Percentiles rank a stretch among this genome's conserved stretches.
These are phyloP conservation scores for Standfussiana lucernea DNA, from an alignment of 2,888 invertebrate species.

Conservation along the genomic window DNA sequence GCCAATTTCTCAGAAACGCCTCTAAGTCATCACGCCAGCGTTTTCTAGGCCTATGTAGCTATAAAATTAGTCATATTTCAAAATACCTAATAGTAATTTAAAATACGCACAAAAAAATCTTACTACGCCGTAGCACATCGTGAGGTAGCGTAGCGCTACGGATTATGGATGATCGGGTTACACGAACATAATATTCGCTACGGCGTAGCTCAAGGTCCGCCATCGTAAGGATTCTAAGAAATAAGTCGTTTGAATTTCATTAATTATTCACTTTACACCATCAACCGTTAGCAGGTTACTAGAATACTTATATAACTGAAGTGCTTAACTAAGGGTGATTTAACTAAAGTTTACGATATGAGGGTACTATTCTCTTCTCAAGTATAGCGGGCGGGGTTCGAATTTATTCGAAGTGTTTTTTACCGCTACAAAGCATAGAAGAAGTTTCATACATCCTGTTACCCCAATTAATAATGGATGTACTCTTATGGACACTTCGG, in stretches of 20 bases:
- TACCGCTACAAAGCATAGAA: not conserved
- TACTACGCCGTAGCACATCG: conserved; percentile 12
- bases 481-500: too few relatives aligned
- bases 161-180: not conserved
- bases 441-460: not conserved
- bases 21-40: too few relatives aligned
- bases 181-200: not conserved
- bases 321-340: not conserved
- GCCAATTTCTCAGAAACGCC: too few relatives aligned
- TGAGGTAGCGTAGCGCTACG: not conserved
- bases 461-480: not conserved
- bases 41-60: too few relatives aligned
- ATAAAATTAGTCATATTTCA: not conserved
- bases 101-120: not conserved
- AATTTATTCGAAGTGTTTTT: not conserved
- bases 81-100: not conserved
- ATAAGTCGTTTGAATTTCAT: not conserved
- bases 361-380: not conserved
- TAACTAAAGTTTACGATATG: not conserved
- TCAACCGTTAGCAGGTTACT: not conserved
- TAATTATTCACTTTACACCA: not conserved
- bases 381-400: not conserved
- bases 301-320: not conserved
- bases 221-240: not conserved
- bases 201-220: not conserved